Evolutionary conservation across 2,888 invertebrate genomes (phyloP).

Genomic region (Aphidoletes aphidimyza): DNA sequence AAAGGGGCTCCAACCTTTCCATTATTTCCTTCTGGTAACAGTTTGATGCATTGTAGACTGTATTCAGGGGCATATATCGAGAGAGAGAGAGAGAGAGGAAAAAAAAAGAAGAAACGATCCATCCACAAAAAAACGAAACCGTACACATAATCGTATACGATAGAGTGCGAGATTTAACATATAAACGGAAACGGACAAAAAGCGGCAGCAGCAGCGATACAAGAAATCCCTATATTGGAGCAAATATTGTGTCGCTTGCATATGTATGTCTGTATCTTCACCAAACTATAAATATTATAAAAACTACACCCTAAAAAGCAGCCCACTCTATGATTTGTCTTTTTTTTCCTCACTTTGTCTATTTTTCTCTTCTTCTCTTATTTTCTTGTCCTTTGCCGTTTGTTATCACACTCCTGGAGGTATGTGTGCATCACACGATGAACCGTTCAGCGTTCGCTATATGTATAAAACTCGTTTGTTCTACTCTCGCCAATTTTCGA

Average conservation of each 20-base stretch:
- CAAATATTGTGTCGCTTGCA: slow-evolving; percentile 48
- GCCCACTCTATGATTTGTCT: slow-evolving; percentile 44
- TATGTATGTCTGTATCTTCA: slow-evolving; percentile 43
- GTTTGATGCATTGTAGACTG: not conserved
- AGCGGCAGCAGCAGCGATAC: not conserved
- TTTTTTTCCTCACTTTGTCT: slow-evolving; percentile 21
- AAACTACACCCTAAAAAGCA: slow-evolving; percentile 53
- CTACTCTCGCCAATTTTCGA: slow-evolving; percentile 47
- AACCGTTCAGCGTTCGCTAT: slow-evolving; percentile 29
- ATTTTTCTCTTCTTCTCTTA: slow-evolving; percentile 49
- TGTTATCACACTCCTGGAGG: slow-evolving; percentile 47
- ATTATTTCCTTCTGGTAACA: slow-evolving; percentile 37
- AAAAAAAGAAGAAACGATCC: too few species aligned
- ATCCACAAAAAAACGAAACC: not conserved
- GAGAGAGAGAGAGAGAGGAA: not conserved
- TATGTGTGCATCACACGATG: slow-evolving; percentile 35
- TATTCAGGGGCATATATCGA: slow-evolving; percentile 23
- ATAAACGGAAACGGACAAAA: slow-evolving; percentile 47
- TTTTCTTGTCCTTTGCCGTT: slow-evolving; percentile 37
- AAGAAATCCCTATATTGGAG: slow-evolving; percentile 32
- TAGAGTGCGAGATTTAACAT: slow-evolving; percentile 42
- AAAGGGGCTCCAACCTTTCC: slow-evolving; percentile 42
- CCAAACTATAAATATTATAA: slow-evolving; percentile 54
- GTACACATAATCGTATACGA: slow-evolving; percentile 33
- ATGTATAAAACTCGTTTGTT: slow-evolving; percentile 42